Conservation (phyloP, 1,140 invertebrate species). For the Drosophila repleta region DNA sequence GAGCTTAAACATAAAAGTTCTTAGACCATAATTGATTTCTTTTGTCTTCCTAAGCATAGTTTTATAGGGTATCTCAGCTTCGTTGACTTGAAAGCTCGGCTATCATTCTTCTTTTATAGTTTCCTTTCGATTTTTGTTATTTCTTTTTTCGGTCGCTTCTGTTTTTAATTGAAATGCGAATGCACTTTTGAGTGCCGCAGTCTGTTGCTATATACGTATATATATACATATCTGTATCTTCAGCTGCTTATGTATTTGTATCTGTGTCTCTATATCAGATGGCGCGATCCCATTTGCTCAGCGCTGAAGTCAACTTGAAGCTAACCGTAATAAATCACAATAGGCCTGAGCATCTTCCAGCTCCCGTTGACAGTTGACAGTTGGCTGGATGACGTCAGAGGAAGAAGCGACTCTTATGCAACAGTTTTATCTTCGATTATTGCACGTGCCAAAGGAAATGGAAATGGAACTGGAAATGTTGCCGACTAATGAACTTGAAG, state of each 20-base stretch:
- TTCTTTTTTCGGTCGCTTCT: conserved; percentile 52
- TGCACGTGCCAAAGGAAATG: conserved; percentile 55
- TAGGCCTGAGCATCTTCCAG: conserved; percentile 37
- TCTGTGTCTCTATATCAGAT: neutral
- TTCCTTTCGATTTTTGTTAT: conserved; percentile 38
- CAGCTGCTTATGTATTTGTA: neutral
- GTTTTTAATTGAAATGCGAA: conserved; percentile 80
- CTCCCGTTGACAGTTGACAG: conserved; percentile 20
- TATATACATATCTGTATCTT: conserved; percentile 7
- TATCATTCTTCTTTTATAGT: conserved; percentile 23
- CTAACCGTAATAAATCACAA: conserved; percentile 55
- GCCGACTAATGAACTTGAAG: conserved; percentile 65
- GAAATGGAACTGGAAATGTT: no score
- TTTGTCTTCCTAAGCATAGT: neutral
- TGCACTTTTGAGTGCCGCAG: conserved; percentile 70
- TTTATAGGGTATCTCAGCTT: conserved; percentile 33
- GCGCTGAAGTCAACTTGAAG: conserved; percentile 39
- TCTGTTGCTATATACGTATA: conserved; percentile 10
- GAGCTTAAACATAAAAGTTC: no score
- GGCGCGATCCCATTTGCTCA: conserved; percentile 46
- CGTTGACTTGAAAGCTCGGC: conserved; percentile 9
- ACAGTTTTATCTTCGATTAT: conserved; percentile 32
- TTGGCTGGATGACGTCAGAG: conserved; percentile 58
- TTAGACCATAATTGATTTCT: no score
- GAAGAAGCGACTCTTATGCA: conserved; percentile 51